Conservation (phyloP, 2,113 vertebrate genomes). For the Pteronura brasiliensis region DNA sequence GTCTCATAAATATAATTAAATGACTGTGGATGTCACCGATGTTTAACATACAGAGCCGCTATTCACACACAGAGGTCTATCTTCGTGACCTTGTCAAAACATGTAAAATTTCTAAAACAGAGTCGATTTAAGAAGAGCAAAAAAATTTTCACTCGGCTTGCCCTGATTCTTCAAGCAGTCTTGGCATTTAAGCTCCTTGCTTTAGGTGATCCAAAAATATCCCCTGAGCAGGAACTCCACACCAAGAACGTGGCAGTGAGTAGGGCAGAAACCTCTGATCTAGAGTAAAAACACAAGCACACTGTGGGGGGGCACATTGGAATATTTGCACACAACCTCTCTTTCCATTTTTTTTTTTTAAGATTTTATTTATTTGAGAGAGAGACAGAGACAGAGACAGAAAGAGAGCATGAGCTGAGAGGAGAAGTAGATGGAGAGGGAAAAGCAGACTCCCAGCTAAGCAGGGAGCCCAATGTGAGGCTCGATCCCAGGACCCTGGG, state of each 20-base stretch:
- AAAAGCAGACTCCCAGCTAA: too few relatives aligned
- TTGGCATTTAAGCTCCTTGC: background rate
- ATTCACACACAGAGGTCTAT: background rate
- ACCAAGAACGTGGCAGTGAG: background rate
- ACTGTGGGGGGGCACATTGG: rapidly evolving
- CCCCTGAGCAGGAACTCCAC: background rate
- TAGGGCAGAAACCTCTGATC: too few relatives aligned
- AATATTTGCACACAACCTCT: background rate
- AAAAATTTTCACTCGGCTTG: background rate
- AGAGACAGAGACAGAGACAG: too few relatives aligned
- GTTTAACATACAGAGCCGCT: background rate
- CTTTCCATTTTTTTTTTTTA: background rate
- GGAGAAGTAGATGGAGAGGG: too few relatives aligned
- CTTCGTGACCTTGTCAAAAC: background rate
- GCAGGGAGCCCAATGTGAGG: too few relatives aligned
- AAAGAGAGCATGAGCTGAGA: too few relatives aligned
- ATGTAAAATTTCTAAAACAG: background rate
- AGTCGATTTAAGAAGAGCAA: background rate
- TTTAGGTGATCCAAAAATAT: background rate
- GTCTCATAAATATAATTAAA: background rate
- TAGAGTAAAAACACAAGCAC: background rate
- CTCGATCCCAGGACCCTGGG: too few relatives aligned
- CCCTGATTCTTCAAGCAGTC: background rate
- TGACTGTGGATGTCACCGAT: background rate
- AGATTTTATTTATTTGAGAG: too few relatives aligned